Evolutionary conservation across 2,113 vertebrate genomes (phyloP).

Genomic region (Platycercus adscitus): DNA sequence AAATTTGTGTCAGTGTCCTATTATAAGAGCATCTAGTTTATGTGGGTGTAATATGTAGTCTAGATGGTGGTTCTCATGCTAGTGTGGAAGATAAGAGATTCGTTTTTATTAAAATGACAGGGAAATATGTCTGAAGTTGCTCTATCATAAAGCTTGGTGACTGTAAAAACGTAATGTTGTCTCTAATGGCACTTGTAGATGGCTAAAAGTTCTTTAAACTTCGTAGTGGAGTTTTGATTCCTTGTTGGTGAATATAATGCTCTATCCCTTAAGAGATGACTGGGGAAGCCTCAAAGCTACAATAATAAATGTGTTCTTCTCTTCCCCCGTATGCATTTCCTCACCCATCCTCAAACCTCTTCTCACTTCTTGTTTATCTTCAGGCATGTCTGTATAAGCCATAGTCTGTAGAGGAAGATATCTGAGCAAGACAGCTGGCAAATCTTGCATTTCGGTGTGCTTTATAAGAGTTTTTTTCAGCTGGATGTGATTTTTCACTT

Average conservation of each 20-base stretch:
- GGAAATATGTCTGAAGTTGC: background rate
- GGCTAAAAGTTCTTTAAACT: background rate
- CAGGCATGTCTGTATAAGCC: background rate
- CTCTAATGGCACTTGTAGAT: background rate
- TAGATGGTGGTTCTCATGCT: background rate
- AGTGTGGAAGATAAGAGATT: background rate
- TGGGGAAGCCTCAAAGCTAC: background rate
- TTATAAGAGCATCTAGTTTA: background rate
- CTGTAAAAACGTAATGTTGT: background rate
- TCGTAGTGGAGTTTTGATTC: background rate
- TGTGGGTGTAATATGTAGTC: background rate
- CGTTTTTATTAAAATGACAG: background rate
- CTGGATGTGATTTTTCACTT: background rate
- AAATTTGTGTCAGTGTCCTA: background rate
- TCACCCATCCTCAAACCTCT: background rate
- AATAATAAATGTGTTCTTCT: background rate
- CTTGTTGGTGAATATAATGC: background rate
- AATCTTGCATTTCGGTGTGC: background rate
- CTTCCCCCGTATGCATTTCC: background rate
- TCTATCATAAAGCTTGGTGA: background rate
- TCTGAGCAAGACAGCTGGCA: background rate
- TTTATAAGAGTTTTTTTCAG: background rate
- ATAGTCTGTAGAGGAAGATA: background rate
- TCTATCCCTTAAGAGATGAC: background rate
- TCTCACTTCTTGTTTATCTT: background rate